Evolutionary conservation across 1,140 invertebrate species (phyloP).

Genomic region (Rhynchophorus ferrugineus): DNA sequence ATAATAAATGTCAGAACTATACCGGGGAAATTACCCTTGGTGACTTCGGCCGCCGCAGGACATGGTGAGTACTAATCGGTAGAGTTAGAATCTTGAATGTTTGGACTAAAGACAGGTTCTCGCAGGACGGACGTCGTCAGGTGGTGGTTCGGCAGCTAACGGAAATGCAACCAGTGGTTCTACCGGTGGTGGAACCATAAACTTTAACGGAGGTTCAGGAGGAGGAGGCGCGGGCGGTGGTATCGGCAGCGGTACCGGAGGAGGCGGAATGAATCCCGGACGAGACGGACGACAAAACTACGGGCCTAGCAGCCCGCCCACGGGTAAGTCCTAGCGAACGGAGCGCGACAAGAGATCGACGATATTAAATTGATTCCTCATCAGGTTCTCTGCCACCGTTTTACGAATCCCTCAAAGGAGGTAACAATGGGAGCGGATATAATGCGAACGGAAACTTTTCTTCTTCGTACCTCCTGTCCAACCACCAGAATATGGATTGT

Average conservation of each 20-base stretch:
- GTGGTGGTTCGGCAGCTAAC: constrained; percentile 40
- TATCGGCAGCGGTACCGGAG: constrained; percentile 54
- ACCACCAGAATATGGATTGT: constrained; percentile 65
- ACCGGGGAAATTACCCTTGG: constrained; percentile 46
- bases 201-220: constrained; percentile 44
- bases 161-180: constrained; percentile 46
- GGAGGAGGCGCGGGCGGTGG: constrained; percentile 49
- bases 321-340: too few relatives aligned
- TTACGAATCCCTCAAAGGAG: constrained; percentile 74
- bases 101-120: too few relatives aligned
- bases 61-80: constrained; percentile 62
- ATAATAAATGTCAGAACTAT: constrained; percentile 36
- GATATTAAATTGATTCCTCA: background rate
- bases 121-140: constrained; percentile 1
- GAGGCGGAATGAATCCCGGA: constrained; percentile 63
- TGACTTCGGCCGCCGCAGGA: constrained; percentile 63
- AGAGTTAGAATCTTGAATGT: too few relatives aligned
- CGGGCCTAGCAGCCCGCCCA: constrained; percentile 73
- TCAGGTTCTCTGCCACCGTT: constrained; percentile 70
- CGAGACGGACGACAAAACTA: constrained; percentile 71
- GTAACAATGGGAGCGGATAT: constrained; percentile 54
- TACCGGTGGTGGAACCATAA: constrained; percentile 46
- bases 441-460: constrained; percentile 40
- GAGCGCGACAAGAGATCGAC: too few relatives aligned
- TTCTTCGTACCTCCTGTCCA: constrained; percentile 44